These are phyloP conservation scores for Muscina levida DNA, from an alignment of 2,888 invertebrate genomes.

Conservation along the genomic window DNA sequence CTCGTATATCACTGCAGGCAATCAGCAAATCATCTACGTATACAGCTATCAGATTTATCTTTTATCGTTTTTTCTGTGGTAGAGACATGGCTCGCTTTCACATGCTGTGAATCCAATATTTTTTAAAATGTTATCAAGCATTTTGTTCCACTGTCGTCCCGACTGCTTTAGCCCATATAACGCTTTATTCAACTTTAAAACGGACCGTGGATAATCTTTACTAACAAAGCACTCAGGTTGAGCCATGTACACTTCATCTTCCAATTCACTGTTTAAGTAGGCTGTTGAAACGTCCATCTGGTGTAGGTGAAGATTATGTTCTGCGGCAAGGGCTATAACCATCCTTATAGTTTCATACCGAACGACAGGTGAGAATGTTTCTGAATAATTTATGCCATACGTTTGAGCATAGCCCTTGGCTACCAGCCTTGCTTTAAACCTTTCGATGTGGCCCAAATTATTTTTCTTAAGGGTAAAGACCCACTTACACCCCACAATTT, in stretches of 20 bases:
- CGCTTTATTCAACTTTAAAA: constrained; percentile 66
- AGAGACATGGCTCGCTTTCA: constrained; percentile 55
- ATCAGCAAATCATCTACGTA: constrained; percentile 56
- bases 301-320: constrained; percentile 21
- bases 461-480: constrained; percentile 40
- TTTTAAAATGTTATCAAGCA: constrained; percentile 28
- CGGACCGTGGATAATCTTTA: constrained; percentile 53
- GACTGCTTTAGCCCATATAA: constrained; percentile 67
- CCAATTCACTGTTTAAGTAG: constrained; percentile 29
- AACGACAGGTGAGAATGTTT: constrained; percentile 67
- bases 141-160: constrained; percentile 28
- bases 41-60: constrained; percentile 41
- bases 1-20: constrained; percentile 46
- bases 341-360: constrained; percentile 55
- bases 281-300: constrained; percentile 33
- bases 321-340: too few species aligned
- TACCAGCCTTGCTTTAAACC: too few species aligned
- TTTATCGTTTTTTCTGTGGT: background rate
- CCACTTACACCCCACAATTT: constrained; percentile 23
- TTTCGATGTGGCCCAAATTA: constrained; percentile 43
- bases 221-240: constrained; percentile 63
- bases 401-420: constrained; percentile 54
- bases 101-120: constrained; percentile 60
- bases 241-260: constrained; percentile 62
- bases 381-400: constrained; percentile 49